Base-by-base conservation (phyloP, 2,113 vertebrate genomes). In the Phoenicopterus ruber region DNA sequence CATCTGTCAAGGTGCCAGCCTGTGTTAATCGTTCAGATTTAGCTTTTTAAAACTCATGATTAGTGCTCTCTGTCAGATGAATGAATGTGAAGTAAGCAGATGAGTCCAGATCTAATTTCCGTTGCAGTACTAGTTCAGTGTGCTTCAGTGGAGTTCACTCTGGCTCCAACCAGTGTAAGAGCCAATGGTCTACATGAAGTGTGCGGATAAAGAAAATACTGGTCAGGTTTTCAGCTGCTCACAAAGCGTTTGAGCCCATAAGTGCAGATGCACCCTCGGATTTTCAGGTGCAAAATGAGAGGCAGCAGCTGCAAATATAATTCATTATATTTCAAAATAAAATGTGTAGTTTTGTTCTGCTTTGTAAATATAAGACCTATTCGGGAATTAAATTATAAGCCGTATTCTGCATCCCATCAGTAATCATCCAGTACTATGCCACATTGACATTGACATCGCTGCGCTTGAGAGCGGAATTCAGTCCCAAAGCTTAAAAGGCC, bases 51-150 rank as follows among this genome's bases (percentile, higher is more conserved):
- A 88, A 40, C 34, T 29, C 11, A 32, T 57, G 12, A 44, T 63
- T 36, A 54, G 31, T 77, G 31, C 32, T 20, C 24, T 77, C 19
- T 49, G 36, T 46, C 76, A 58, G 55, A 62, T 44, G 73, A 80
- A 54, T 28, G 29, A 50, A 15, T 21, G 38, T 49, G 58, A 17
- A 14, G 26, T n/a, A 46, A 81, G 57, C 31, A 58, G 54, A 38
- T 20, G 46, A 81, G 42, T 49, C 32, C 20, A 42, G n/a, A 6
- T 55, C 13, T 50, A 8, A 63, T 79, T 84, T 69, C 2, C 0
- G 0, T 57, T 71, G 5, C 3, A 34, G 12, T 10, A 12, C n/a
- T 82, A 24, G 4, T 62, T 52, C 50, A 1, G 0, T 31, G 42
- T 59, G 8, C 14, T 88, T 78, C 34, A 17, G 10, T 52, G 61